Base-by-base conservation (phyloP, 2,888 invertebrate species). In the Cepaea hortensis region DNA sequence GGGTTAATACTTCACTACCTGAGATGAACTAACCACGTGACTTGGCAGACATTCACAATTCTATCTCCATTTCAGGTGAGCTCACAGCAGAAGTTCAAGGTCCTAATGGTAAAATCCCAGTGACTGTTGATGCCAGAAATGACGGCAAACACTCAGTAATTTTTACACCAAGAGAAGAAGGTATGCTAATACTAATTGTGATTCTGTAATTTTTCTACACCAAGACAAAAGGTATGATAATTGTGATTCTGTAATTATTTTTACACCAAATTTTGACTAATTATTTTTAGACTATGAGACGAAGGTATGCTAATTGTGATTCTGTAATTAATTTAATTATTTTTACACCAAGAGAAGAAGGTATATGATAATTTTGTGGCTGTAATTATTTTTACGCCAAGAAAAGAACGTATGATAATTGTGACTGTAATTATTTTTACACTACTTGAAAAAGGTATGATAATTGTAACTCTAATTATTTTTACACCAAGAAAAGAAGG, bases 51-150 rank as follows among this genome's bases (percentile, higher is more conserved):
- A 76, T 77, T n/a, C 11, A 18, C 5, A 62, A 55, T 84, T 75
- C 3, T 85, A 13, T 61, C 70, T 55, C 13, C 18, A 35, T 11
- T 46, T 35, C 76, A 95, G 98, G 98, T 87, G 96, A 96, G 95
- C 95, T 92, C 95, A 96, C 93, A 94, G 96, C 93, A 86, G 96
- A 93, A 95, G 95, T 95, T 55, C 92, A 93, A 84, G 95, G 95
- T 18, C 95, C 95, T 0, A 90, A 90, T 75, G 94, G 94, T 79
- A 95, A 95, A 70, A 89, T 95, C n/a, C 95, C 94, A 0, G 96
- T 96, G 93, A 95, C 96, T 91, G 95, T 95, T 82, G 95, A 95
- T 88, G 92, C 91, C 2, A 89, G 91, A 68, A 90, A 91, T 46
- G 92, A 91, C 68, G 92, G 92, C 23, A 92, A 89, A 20, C 95